Evolutionary conservation across 2,888 invertebrate genomes (phyloP).

Genomic region (Heliconius cydno): DNA sequence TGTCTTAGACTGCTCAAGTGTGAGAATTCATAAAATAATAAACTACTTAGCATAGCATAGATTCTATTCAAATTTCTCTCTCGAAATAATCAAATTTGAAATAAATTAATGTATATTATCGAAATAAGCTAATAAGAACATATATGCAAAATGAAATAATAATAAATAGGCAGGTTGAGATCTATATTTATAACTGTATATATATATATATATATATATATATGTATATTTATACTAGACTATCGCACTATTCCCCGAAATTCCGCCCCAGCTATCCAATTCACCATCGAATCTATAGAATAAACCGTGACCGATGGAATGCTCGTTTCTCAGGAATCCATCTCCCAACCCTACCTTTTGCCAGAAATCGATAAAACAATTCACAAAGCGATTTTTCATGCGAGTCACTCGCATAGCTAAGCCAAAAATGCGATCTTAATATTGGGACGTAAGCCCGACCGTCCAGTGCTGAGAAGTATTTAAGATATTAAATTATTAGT

Average conservation of each 20-base stretch:
- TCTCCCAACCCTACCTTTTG: constrained; percentile 31
- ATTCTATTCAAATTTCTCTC: no score
- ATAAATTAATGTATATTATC: no score
- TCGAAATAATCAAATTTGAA: no score
- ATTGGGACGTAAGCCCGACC: constrained; percentile 28
- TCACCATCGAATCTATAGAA: constrained; percentile 5
- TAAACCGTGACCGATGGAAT: constrained; percentile 33
- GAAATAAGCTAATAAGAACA: no score
- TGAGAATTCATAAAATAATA: no score
- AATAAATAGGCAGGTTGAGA: no score
- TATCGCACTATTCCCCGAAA: constrained; percentile 13
- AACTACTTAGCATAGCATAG: no score
- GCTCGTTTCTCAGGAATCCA: constrained; percentile 34
- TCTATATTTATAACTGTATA: no score
- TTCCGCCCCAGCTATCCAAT: constrained; percentile 17
- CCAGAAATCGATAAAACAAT: constrained; percentile 40
- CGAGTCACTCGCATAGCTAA: constrained; percentile 38
- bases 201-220: background rate
- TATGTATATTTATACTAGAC: background rate
- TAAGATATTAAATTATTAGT: background rate
- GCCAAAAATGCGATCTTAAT: constrained; percentile 45
- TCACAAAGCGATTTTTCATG: constrained; percentile 41
- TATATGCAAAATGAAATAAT: no score
- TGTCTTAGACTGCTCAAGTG: no score
- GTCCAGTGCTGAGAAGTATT: constrained; percentile 22